Percentiles rank a stretch among this genome's conserved stretches.
These are phyloP conservation scores for Geotrupes spiniger DNA, from an alignment of 2,888 invertebrate species.

Conservation along the genomic window DNA sequence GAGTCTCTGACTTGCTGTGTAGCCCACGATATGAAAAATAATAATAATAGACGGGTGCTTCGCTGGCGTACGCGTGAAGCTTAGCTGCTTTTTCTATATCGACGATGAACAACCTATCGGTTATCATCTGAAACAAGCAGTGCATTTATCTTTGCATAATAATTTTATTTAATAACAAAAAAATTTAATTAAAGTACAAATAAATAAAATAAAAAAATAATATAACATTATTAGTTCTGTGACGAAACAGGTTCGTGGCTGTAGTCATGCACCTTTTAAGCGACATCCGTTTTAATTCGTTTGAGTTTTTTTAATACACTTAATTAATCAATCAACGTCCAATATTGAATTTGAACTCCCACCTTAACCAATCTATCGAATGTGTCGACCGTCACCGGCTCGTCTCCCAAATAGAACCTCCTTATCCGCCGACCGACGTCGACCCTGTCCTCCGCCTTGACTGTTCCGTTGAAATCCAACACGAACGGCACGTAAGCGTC, in stretches of 20 bases:
- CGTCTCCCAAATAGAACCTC: conserved; percentile 41
- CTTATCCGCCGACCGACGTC: conserved; percentile 40
- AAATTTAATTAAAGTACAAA: not conserved
- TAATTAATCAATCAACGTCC: too few relatives aligned
- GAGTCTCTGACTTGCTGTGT: conserved; percentile 57
- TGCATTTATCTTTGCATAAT: too few relatives aligned
- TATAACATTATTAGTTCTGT: too few relatives aligned
- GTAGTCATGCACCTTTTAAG: too few relatives aligned
- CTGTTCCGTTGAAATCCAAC: conserved; percentile 46
- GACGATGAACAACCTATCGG: conserved; percentile 63
- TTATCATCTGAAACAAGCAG: conserved; percentile 54
- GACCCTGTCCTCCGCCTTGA: conserved; percentile 29
- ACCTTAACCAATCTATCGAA: conserved; percentile 37
- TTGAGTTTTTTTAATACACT: too few relatives aligned
- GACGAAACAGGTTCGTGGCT: too few relatives aligned
- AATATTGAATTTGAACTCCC: too few relatives aligned
- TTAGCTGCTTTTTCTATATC: conserved; percentile 61
- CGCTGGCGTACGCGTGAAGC: conserved; percentile 56
- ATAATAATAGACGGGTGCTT: conserved; percentile 63
- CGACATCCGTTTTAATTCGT: too few relatives aligned
- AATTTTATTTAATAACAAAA: too few relatives aligned
- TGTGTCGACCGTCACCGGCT: conserved; percentile 36
- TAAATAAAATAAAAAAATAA: not conserved
- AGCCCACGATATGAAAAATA: conserved; percentile 61
- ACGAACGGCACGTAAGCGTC: conserved; percentile 44